Evolutionary conservation across 30 jellyfish, hydroid and myxozoan species (phyloP).

Genomic region (Sanderia malayensis): DNA sequence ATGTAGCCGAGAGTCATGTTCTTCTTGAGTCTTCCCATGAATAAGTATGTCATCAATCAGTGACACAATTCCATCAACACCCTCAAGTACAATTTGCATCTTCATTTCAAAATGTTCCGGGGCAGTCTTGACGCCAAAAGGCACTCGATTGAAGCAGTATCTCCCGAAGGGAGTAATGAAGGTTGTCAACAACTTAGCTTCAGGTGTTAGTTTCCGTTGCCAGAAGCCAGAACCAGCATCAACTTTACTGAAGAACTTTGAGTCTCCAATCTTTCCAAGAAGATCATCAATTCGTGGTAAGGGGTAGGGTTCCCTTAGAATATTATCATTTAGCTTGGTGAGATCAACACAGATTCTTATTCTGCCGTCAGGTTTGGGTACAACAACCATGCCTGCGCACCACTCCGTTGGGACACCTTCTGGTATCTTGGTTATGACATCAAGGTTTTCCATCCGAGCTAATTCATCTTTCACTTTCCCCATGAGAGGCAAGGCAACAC

Average conservation of each 20-base stretch:
- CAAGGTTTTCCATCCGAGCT: conserved; percentile 40
- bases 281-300: conserved; percentile 17
- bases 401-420: conserved; percentile 70
- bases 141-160: conserved; percentile 21
- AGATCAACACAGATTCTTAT: conserved; percentile 47
- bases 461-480: conserved; percentile 37
- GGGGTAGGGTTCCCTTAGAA: conserved; percentile 45
- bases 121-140: conserved; percentile 13
- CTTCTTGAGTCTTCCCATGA: neutral
- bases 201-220: conserved; percentile 27
- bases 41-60: conserved; percentile 37
- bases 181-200: neutral
- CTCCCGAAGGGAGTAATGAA: conserved; percentile 38
- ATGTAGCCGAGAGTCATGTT: conserved; percentile 32
- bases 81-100: conserved; percentile 3
- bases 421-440: conserved; percentile 39
- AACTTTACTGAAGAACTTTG: neutral
- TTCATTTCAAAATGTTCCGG: conserved; percentile 6
- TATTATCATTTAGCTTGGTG: conserved; percentile 38
- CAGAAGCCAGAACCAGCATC: conserved; percentile 44
- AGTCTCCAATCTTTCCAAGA: conserved; percentile 5
- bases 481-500: conserved; percentile 34
- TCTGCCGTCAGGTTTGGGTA: conserved; percentile 38
- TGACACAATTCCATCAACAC: conserved; percentile 26
- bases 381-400: conserved; percentile 69